Evolutionary conservation across 2,888 invertebrate genomes (phyloP).

Genomic region (Apodemia duryi): DNA sequence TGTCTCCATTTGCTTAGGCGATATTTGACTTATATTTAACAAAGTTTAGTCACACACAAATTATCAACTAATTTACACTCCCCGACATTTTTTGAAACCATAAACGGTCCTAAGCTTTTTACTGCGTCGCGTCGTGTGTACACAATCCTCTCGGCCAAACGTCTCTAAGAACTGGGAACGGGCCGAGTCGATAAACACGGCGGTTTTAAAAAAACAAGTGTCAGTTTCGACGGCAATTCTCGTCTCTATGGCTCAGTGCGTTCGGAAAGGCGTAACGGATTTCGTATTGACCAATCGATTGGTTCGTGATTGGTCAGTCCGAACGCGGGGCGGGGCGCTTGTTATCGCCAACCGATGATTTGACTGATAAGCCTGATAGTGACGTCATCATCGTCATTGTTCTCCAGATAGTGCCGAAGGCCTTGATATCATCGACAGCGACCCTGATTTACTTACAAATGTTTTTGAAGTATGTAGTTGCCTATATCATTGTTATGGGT

Average conservation of each 20-base stretch:
- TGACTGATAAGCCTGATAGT: constrained; percentile 49
- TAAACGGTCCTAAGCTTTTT: constrained; percentile 62
- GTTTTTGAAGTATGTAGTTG: background rate
- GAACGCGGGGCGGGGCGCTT: constrained; percentile 55
- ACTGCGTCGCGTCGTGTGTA: constrained; percentile 44
- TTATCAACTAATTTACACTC: constrained; percentile 75
- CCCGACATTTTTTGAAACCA: constrained; percentile 58
- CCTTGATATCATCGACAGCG: constrained; percentile 17
- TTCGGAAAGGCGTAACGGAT: constrained; percentile 44
- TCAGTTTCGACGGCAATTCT: constrained; percentile 30
- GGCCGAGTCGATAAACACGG: constrained; percentile 39
- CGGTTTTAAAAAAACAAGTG: constrained; percentile 30
- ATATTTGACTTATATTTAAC: constrained; percentile 72
- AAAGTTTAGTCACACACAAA: constrained; percentile 74
- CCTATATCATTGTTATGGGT: background rate
- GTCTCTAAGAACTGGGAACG: constrained; percentile 39
- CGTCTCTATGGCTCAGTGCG: constrained; percentile 32
- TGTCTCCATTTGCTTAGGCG: constrained; percentile 75
- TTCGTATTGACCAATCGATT: constrained; percentile 64
- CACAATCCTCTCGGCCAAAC: constrained; percentile 36
- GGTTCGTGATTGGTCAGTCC: constrained; percentile 62
- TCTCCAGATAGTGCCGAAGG: constrained; percentile 31
- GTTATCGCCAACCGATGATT: constrained; percentile 51
- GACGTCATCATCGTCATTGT: constrained; percentile 51
- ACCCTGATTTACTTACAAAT: background rate